Evolutionary conservation across 2,888 invertebrate species (phyloP), one percentile per base, ranked within the genome.

Genomic region (Ectemnius continuus): DNA sequence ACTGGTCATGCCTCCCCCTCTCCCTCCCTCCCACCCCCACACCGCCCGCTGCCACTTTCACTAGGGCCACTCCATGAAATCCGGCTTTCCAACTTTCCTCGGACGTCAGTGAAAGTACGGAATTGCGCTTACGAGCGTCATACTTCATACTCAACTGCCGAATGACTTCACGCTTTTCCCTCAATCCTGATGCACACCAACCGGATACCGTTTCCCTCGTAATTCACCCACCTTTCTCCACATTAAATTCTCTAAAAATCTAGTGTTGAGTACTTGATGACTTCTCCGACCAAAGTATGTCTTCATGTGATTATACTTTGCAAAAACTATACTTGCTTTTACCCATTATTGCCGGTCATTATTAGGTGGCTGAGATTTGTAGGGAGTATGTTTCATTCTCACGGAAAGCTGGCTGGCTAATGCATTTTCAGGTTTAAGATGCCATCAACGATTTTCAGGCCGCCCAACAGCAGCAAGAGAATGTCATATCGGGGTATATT

Each of bases 401-500:
- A 48, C 47, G 20, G 36, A 36, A 16, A 36, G 70, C 70, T 70
- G 63, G 65, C 65, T 70, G 62, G 48, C 60, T 62, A 62, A 61
- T 60, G 57, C 20, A 48, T 63, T 48, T 59, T 28, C 59, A 61
- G 28, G 64, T 61, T 63, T 61, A 45, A 48, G 61, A 61, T 48
- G 48, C 66, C 47, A 59, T 28, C 65, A 36, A 20, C 45, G 64
- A 73, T 67, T 67, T 69, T 73, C 73, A 72, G 66, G 66, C 63
- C 63, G 56, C 56, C 57, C 18, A 45, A 16, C 60, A 46, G 14
- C 62, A 52, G 75, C 61, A 69, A 75, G 67, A 16, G 72, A 77
- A 75, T 69, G 70, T 75, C 75, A 73, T 70, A 72, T 78, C 70
- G 75, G 66, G 75, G 70, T 74, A 76, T 70, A 79, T 72, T 71